These are phyloP conservation scores for Druceiella hillmani DNA, from an alignment of 2,888 invertebrate genomes.

Conservation along the genomic window DNA sequence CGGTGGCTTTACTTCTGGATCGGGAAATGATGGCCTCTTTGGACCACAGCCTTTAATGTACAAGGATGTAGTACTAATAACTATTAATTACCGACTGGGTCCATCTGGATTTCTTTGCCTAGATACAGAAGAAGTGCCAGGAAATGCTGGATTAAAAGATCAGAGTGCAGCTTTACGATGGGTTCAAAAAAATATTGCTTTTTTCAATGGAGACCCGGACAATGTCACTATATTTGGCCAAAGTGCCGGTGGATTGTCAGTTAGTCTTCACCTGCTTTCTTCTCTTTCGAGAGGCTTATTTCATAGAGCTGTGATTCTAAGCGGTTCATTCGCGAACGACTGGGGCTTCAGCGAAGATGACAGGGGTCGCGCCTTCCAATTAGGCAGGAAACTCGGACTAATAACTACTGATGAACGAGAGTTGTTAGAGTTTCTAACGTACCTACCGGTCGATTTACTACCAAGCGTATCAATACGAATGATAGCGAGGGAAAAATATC, in stretches of 20 bases:
- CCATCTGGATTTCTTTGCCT: constrained; percentile 1
- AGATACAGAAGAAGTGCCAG: neutral
- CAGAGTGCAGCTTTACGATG: neutral
- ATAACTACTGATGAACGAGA: too few species aligned
- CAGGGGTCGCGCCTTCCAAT: too few species aligned
- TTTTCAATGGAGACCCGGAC: neutral
- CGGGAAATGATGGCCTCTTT: constrained; percentile 29
- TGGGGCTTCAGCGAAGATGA: neutral
- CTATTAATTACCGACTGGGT: neutral
- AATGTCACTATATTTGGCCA: neutral
- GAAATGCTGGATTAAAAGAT: constrained; percentile 1
- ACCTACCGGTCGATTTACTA: too few species aligned
- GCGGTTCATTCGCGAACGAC: neutral
- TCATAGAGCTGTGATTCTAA: neutral
- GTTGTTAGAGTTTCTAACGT: too few species aligned
- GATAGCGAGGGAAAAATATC: too few species aligned
- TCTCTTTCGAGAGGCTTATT: neutral
- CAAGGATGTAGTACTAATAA: constrained; percentile 27
- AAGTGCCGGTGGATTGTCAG: constrained; percentile 1
- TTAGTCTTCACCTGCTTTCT: neutral
- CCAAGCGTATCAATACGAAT: too few species aligned
- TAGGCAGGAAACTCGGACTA: too few species aligned
- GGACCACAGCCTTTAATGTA: constrained; percentile 34
- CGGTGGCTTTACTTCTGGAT: constrained; percentile 34
- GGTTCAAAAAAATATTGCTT: neutral